Base-by-base conservation (phyloP, 64 coral and sea anemone species). In the Montipora sp. region DNA sequence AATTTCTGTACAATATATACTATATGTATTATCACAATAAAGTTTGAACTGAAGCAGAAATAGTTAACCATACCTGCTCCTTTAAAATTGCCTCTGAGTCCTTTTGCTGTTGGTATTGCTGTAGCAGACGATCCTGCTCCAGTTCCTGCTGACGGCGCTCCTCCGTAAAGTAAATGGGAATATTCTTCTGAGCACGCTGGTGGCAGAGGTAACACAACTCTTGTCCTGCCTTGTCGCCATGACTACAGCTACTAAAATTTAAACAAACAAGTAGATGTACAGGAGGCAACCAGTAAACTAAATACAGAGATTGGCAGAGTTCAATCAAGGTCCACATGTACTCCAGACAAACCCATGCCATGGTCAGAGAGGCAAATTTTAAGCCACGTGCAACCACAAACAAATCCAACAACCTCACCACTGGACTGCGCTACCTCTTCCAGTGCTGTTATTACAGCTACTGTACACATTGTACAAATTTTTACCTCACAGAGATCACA, bases 121-220 rank as follows among this genome's bases (percentile, higher is more conserved):
- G 95, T 16, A 97, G 72, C 0, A 97, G 57, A 3, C 92, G 89
- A 15, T 97, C 95, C n/a, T 94, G 82, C 48, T 97, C 95, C 66
- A 97, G 76, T 70, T 97, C 95, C 51, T 91, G 94, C 8, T 68
- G 84, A 12, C 93, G 78, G 8, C 95, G 82, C 48, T 97, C 92
- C 72, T 97, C 95, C n/a, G 83, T 23, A 72, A 97, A 75, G 50
- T 94, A 97, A 19, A 97, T 85, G 6, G 95, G 95, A 15, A 97
- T 66, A 66, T 97, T 97, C 47, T 94, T 90, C 84, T 97, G 91
- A 16, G 95, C 58, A 27, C 95, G 92, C 67, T 97, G 95, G 75
- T 97, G 95, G 16, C 95, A 97, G 19, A 97, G 86, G 59, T 97
- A 97, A 47, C 95, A 97, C 70, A 97, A 71, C 57, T 97, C 95